Conservation (phyloP, 2,113 vertebrate genomes). For the Craseonycteris thonglongyai region DNA sequence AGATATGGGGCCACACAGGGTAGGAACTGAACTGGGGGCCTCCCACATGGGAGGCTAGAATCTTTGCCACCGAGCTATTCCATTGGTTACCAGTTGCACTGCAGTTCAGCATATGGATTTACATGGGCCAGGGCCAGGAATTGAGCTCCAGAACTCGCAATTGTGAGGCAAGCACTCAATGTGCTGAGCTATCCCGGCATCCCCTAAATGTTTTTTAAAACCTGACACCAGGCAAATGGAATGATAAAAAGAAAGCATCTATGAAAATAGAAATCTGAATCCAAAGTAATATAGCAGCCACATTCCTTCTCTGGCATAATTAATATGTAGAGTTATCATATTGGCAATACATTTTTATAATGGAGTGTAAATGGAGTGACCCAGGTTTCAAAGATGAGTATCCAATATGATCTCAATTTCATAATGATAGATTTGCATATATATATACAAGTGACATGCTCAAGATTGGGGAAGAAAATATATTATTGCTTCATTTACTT, state of each 20-base stretch:
- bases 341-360: not conserved
- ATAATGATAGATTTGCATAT: not conserved
- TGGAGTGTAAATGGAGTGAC: not conserved
- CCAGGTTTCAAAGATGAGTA: not conserved
- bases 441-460: not conserved
- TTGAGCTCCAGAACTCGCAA: too few relatives aligned
- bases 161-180: too few relatives aligned
- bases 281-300: not conserved
- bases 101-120: too few relatives aligned
- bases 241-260: not conserved
- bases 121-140: too few relatives aligned
- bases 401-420: not conserved
- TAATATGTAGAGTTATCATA: not conserved
- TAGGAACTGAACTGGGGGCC: too few relatives aligned
- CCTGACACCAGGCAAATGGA: not conserved
- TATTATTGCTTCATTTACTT: not conserved
- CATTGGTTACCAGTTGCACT: too few relatives aligned
- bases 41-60: too few relatives aligned
- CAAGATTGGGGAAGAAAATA: not conserved
- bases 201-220: too few relatives aligned
- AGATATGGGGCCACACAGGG: too few relatives aligned
- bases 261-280: not conserved
- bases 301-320: constrained; percentile 7
- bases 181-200: too few relatives aligned
- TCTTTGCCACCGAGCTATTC: too few relatives aligned